Percentiles rank a stretch among this genome's conserved stretches.
These are phyloP conservation scores for Anticlea derivata DNA, from an alignment of 2,888 invertebrate genomes.

Conservation along the genomic window DNA sequence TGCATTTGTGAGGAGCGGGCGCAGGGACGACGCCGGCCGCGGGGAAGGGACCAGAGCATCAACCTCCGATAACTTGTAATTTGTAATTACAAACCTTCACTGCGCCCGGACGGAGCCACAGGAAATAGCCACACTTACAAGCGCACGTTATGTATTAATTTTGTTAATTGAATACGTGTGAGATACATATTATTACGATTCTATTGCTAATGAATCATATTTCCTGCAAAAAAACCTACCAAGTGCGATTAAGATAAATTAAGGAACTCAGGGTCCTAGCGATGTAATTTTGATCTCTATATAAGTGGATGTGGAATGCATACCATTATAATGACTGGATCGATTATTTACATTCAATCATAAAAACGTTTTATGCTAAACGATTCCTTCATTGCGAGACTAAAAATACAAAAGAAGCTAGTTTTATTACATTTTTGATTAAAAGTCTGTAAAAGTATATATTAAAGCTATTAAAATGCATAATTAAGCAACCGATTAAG, in stretches of 20 bases:
- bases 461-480: slow-evolving; percentile 10
- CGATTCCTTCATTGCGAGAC: slow-evolving; percentile 4
- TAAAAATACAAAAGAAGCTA: slow-evolving; percentile 1
- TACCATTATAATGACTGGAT: not conserved
- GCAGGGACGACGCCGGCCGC: slow-evolving; percentile 46
- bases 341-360: not conserved
- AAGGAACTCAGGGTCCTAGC: too few relatives aligned
- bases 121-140: slow-evolving; percentile 71
- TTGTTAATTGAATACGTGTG: slow-evolving; percentile 54
- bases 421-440: slow-evolving; percentile 7
- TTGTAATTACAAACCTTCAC: slow-evolving; percentile 80
- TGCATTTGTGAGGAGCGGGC: slow-evolving; percentile 63
- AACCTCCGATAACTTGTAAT: slow-evolving; percentile 81
- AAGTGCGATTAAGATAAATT: not conserved
- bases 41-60: slow-evolving; percentile 66
- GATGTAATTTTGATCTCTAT: too few relatives aligned
- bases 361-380: slow-evolving; percentile 9
- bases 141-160: slow-evolving; percentile 63
- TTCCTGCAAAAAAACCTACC: not conserved
- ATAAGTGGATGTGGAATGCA: not conserved
- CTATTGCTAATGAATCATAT: slow-evolving; percentile 27
- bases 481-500: slow-evolving; percentile 16
- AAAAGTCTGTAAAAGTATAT: slow-evolving; percentile 5
- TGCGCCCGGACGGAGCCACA: slow-evolving; percentile 68
- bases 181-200: slow-evolving; percentile 37